Conservation (phyloP, 1,140 invertebrate species). For the Drosophila sucinea region DNA sequence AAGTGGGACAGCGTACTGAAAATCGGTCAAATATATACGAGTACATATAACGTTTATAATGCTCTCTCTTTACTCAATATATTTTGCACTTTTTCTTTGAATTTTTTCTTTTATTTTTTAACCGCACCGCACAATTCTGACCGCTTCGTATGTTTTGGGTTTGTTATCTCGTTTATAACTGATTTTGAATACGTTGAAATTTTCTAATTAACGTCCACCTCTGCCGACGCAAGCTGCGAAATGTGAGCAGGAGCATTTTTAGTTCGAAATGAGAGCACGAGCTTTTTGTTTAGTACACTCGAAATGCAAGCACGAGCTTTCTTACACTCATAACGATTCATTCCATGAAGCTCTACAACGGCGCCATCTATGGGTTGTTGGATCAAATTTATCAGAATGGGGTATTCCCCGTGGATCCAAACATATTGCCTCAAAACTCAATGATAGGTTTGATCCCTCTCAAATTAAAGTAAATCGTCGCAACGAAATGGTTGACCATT, state of each 20-base stretch:
- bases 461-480: too few relatives aligned
- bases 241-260: constrained; percentile 6
- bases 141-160: constrained; percentile 65
- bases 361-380: constrained; percentile 32
- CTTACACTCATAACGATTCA: not conserved
- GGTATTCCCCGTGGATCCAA: too few relatives aligned
- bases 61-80: not conserved
- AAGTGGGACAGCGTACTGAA: constrained; percentile 3
- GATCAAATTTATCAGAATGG: not conserved
- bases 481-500: too few relatives aligned
- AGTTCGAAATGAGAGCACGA: constrained; percentile 1
- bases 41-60: constrained; percentile 11
- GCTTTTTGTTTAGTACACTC: constrained; percentile 57
- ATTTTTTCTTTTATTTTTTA: constrained; percentile 42
- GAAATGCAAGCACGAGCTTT: constrained; percentile 13
- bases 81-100: constrained; percentile 32
- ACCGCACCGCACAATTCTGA: constrained; percentile 25
- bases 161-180: constrained; percentile 82
- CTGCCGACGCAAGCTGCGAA: constrained; percentile 46
- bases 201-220: constrained; percentile 71
- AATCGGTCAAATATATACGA: constrained; percentile 10
- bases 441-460: too few relatives aligned
- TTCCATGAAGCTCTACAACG: not conserved
- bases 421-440: too few relatives aligned
- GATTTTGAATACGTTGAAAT: constrained; percentile 72